A percentile compares a stretch with the other conserved stretches of the same genome.
These are phyloP conservation scores for Sakesphorus luctuosus DNA, from an alignment of 2,113 vertebrate genomes.

Conservation along the genomic window DNA sequence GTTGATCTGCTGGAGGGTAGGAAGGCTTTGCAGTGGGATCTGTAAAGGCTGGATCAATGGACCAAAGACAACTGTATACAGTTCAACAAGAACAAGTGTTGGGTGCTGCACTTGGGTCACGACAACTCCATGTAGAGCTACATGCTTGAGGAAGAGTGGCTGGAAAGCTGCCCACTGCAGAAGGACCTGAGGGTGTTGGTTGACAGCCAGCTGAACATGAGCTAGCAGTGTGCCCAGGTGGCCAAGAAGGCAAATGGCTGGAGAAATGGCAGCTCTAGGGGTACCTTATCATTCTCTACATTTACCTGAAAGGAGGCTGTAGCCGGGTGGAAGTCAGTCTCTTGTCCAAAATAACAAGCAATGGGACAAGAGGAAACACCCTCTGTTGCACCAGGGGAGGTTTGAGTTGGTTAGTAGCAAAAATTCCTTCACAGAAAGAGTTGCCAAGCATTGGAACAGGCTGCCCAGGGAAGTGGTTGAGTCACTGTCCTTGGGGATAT, in stretches of 20 bases:
- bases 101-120: fast-evolving
- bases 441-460: not conserved
- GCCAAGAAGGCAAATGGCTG: not conserved
- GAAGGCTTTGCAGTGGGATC: not conserved
- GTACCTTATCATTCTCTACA: fast-evolving
- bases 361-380: not conserved
- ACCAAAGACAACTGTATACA: not conserved
- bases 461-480: not conserved
- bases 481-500: not conserved
- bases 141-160: not conserved
- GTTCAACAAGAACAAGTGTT: not conserved
- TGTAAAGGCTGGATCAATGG: not conserved
- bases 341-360: not conserved
- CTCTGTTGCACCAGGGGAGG: not conserved
- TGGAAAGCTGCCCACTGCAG: not conserved
- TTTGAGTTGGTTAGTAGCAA: not conserved
- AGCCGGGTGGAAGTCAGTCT: not conserved
- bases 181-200: not conserved
- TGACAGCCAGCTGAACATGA: not conserved
- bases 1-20: not conserved
- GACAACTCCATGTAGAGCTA: not conserved
- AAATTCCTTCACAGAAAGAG: not conserved
- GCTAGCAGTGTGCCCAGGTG: not conserved
- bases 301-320: not conserved
- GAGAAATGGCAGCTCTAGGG: not conserved